These are phyloP conservation scores for Tragulus kanchil DNA, from an alignment of 2,113 vertebrate genomes.

Conservation along the genomic window DNA sequence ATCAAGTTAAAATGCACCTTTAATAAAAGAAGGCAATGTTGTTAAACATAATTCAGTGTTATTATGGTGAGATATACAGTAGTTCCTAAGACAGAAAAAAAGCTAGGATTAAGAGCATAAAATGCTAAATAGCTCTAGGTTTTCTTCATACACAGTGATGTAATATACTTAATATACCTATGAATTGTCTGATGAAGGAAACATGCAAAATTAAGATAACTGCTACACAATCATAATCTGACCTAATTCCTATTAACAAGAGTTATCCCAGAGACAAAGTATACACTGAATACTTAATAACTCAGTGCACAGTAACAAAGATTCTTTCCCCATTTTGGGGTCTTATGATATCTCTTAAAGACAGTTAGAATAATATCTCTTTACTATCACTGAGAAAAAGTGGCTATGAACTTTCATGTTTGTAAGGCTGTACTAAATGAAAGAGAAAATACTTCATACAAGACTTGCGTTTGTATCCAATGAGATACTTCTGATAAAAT, in stretches of 20 bases:
- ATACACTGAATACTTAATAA: not conserved
- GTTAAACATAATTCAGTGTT: conserved; percentile 43
- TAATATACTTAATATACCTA: conserved; percentile 16
- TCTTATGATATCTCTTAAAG: conserved; percentile 25
- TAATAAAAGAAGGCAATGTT: conserved; percentile 51
- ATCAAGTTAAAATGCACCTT: conserved; percentile 67
- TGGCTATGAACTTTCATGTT: not conserved
- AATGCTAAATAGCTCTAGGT: not conserved
- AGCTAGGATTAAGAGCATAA: not conserved
- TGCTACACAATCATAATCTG: not conserved
- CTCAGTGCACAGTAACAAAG: not conserved
- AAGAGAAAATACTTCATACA: not conserved
- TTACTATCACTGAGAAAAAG: not conserved
- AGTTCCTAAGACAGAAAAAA: conserved; percentile 41
- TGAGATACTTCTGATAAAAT: not conserved
- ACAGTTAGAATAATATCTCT: not conserved
- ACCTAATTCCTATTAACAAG: conserved; percentile 8
- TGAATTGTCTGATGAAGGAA: conserved; percentile 44
- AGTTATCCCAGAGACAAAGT: not conserved
- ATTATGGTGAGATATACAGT: conserved; percentile 45
- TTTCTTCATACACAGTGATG: not conserved
- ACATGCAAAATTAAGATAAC: conserved; percentile 60
- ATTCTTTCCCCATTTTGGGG: not conserved
- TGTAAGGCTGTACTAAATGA: not conserved
- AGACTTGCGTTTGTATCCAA: not conserved